Percentiles rank a stretch among this genome's conserved stretches.
These are phyloP conservation scores for Mnemiopsis leidyi DNA, from an alignment of 37 sponge, comb jelly and placozoan genomes.

Conservation along the genomic window DNA sequence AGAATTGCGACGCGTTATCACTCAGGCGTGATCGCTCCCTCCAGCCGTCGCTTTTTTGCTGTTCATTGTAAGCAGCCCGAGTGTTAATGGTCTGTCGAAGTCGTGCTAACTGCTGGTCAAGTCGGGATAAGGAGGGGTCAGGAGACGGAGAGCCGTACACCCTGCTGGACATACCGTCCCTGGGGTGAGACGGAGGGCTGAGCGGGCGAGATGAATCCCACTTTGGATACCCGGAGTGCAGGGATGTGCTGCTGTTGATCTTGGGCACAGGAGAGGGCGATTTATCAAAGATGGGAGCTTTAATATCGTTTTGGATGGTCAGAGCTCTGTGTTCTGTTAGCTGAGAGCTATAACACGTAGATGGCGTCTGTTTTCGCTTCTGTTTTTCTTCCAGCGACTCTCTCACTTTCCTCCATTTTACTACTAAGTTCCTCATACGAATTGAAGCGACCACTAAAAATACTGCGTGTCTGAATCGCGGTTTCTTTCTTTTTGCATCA, in stretches of 20 bases:
- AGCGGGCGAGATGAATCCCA: slow-evolving; percentile 50
- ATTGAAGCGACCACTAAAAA: background rate
- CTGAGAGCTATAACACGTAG: background rate
- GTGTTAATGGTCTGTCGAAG: slow-evolving; percentile 33
- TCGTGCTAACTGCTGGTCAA: slow-evolving; percentile 46
- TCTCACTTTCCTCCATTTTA: slow-evolving; percentile 18
- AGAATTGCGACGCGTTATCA: background rate
- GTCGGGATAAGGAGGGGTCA: slow-evolving; percentile 54
- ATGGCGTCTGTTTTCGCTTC: background rate
- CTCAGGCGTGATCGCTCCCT: background rate
- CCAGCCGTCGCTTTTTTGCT: background rate
- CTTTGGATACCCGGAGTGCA: background rate
- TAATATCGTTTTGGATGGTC: background rate
- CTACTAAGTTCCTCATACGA: slow-evolving; percentile 10
- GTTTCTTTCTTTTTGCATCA: background rate
- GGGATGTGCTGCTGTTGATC: background rate
- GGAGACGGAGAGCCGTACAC: slow-evolving; percentile 57
- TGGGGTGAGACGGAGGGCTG: slow-evolving; percentile 37
- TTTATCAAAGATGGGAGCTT: background rate
- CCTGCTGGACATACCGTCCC: slow-evolving; percentile 1
- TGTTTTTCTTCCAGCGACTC: slow-evolving; percentile 42
- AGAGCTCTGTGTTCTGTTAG: background rate
- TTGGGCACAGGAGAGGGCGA: background rate
- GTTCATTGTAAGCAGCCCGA: slow-evolving; percentile 20
- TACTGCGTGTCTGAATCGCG: background rate